Percentiles rank a stretch among this genome's conserved stretches.
These are phyloP conservation scores for Hypercompe scribonia DNA, from an alignment of 2,888 invertebrate species.

Conservation along the genomic window DNA sequence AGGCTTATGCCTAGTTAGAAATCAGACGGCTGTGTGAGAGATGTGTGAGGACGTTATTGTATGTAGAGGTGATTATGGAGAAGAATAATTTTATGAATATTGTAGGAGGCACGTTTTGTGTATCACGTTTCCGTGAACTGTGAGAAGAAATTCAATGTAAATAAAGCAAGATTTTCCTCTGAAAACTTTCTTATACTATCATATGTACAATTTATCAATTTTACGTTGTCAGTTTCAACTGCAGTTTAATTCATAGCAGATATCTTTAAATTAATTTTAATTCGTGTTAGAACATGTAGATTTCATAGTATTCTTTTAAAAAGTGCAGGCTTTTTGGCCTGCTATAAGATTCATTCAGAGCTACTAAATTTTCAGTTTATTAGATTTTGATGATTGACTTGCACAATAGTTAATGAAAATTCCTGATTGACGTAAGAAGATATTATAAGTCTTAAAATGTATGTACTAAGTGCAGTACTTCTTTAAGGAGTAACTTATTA, in stretches of 20 bases:
- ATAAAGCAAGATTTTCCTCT: background rate
- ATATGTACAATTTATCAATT: background rate
- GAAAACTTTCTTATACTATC: background rate
- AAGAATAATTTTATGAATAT: conserved; percentile 16
- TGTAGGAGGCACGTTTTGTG: conserved; percentile 2
- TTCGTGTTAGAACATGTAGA: background rate
- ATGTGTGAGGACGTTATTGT: too few relatives aligned
- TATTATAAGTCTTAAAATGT: background rate
- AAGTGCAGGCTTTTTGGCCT: background rate
- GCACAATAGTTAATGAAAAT: background rate
- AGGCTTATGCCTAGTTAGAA: too few relatives aligned
- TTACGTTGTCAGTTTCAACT: background rate
- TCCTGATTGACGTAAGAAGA: background rate
- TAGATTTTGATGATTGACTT: background rate
- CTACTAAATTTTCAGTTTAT: background rate
- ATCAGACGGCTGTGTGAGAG: too few relatives aligned
- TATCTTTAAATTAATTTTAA: background rate
- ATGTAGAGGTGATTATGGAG: too few relatives aligned
- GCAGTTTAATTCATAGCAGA: background rate
- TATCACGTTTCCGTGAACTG: conserved; percentile 9
- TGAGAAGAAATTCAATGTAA: conserved; percentile 8
- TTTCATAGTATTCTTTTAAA: background rate
- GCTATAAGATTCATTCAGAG: background rate
- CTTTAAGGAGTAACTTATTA: background rate
- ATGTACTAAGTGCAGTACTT: too few relatives aligned